Base-by-base conservation (phyloP, 2,113 vertebrate species). In the Polyodon spathula region DNA sequence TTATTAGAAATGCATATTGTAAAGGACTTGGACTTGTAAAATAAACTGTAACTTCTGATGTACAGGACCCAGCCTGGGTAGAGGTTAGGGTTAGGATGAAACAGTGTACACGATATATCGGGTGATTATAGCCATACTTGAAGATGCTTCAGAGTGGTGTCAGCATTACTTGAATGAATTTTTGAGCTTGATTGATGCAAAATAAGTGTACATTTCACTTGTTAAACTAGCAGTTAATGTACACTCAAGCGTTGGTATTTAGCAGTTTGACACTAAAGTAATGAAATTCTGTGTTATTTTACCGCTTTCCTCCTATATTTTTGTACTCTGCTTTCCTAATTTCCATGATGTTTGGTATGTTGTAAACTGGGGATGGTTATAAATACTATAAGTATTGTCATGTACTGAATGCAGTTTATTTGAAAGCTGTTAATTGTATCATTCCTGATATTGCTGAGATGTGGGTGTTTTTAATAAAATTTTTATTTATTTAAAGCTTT, bases 391-490 rank as follows among this genome's bases (percentile, higher is more conserved):
- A 95, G 90, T 95, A 97, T 93, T 97, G 92, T 94, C 96, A 95
- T 96, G 91, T 96, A 94, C 91, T 89, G 89, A 87, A 91, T 93
- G 90, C 95, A 92, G 91, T 92, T 91, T 92, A 96, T 97, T 90
- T 94, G 88, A 97, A 95, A 97, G 92, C 90, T 96, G 92, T 97
- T 94, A 93, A 95, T 97, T 93, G 93, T 97, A 97, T 94, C 95
- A 98, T 97, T 98, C 94, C 96, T 93, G 89, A 95, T 92, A 92
- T 97, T 74, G 88, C 92, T 90, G 88, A 93, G 84, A 93, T 96
- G 90, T 97, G 93, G 93, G 92, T 96, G 93, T 95, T 95, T 27
- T 27, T 91, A 98, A 94, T 98, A 97, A 98, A 98, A 95, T 92
- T 88, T 96, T 95, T 98, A 98, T 98, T 98, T 98, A 98, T 98